Base-by-base conservation (phyloP, 2,888 invertebrate species). In the Anarsia innoxiella region DNA sequence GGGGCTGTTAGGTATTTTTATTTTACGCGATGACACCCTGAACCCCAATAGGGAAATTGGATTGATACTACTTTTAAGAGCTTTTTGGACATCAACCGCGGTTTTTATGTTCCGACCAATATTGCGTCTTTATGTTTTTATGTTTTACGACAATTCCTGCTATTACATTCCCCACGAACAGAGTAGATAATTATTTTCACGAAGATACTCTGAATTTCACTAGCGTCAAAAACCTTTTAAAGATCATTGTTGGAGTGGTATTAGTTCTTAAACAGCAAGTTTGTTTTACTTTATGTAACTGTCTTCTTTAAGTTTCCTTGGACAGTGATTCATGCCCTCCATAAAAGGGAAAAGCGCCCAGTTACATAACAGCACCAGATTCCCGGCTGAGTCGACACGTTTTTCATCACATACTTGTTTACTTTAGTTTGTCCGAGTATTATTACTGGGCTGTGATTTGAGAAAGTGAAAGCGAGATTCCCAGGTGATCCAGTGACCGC, bases 1-100 rank as follows among this genome's bases (percentile, higher is more conserved):
- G 74, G 57, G 73, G 68, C 61, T 67, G 70, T 76, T 70, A 65
- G 70, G 69, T 74, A 72, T 79, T 82, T 80, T 82, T 80, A 79
- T 79, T 80, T 79, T 77, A 78, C 69, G 70, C 73, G 65, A 71
- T 76, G 75, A 78, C 79, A 77, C 74, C 66, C 68, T 61, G 66
- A 69, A 69, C 70, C 65, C 69, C 73, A 72, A 75, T 80, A 79
- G 76, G 77, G 75, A 82, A 82, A 82, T 82, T 82, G 82, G 78
- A 79, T 76, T 77, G 76, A 73, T 80, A 77, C 75, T 78, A 77
- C 70, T 77, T 82, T 78, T 78, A 73, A 80, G 68, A 70, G 71
- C 67, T 75, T 77, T 77, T 82, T 71, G 68, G 76, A 70, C 69
- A 73, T 68, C 72, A 74, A 75, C 70, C 58, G 66, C 61, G 46